phyloP scores from a whole-genome alignment of 2,797 vertebrate genomes.

The Nyctibius grandis region DNA sequence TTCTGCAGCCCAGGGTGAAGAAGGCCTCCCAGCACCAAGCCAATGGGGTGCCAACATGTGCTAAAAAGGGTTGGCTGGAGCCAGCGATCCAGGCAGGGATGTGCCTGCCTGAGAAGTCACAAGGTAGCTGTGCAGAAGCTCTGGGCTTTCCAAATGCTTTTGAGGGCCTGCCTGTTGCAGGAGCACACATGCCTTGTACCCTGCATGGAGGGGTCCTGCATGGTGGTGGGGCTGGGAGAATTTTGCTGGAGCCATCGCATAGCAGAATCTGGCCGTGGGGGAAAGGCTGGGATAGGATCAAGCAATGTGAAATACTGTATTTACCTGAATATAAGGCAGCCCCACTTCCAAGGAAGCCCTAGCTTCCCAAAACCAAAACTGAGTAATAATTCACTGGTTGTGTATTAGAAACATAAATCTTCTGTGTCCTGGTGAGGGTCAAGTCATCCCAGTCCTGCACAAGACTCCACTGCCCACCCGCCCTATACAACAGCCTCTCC shows the following conservation, averaged over 20 bases:
- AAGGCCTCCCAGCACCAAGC: background rate
- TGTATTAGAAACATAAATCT: background rate
- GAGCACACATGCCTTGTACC: rapidly evolving
- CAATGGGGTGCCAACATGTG: rapidly evolving
- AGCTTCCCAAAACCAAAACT: background rate
- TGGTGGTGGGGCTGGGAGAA: rapidly evolving
- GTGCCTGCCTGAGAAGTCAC: background rate
- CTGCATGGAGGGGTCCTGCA: rapidly evolving
- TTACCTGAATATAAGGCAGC: background rate
- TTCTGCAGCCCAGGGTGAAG: background rate
- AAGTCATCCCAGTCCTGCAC: background rate
- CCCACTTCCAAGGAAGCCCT: background rate
- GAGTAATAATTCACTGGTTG: background rate
- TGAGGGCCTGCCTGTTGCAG: rapidly evolving
- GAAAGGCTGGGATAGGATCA: background rate
- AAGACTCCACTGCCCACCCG: background rate
- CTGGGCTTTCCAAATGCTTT: background rate
- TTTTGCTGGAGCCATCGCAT: background rate
- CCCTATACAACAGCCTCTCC: background rate
- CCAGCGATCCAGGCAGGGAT: background rate
- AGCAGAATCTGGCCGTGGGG: background rate
- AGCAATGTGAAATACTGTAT: background rate
- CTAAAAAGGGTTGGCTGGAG: background rate
- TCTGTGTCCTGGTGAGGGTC: background rate
- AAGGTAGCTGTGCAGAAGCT: background rate